A percentile compares a stretch with the other conserved stretches of the same genome.
These are phyloP conservation scores for Pimpla rufipes DNA, from an alignment of 2,888 invertebrate genomes.

Conservation along the genomic window DNA sequence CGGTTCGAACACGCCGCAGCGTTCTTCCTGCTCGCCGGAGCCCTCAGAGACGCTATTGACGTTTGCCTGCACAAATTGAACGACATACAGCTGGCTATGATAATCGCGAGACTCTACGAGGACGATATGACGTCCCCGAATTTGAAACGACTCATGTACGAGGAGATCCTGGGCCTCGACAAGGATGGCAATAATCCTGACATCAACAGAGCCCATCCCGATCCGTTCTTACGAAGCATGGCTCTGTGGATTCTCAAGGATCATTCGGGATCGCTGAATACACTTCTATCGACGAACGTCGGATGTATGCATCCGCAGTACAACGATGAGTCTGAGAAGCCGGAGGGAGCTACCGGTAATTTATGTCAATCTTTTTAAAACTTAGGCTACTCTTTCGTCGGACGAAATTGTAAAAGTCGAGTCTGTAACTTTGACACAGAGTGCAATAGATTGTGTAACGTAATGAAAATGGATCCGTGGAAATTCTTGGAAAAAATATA, in stretches of 20 bases:
- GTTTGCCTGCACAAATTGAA: conserved; percentile 96
- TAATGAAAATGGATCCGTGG: too few relatives aligned
- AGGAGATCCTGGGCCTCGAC: conserved; percentile 91
- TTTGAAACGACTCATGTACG: conserved; percentile 91
- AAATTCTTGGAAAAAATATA: too few relatives aligned
- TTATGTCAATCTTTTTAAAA: background rate
- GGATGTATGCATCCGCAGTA: conserved; percentile 91
- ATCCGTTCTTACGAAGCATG: conserved; percentile 99
- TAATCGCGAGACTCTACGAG: conserved; percentile 96
- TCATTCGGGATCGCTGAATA: conserved; percentile 94
- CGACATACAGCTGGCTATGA: conserved; percentile 97
- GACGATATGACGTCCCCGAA: conserved; percentile 90
- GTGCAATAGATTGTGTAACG: background rate
- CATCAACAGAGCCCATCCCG: conserved; percentile 92
- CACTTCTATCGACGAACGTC: conserved; percentile 92
- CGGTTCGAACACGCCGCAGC: conserved; percentile 99
- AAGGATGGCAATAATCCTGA: conserved; percentile 89
- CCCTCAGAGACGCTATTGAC: conserved; percentile 97
- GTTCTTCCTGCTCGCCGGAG: conserved; percentile 98
- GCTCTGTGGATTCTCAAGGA: conserved; percentile 98
- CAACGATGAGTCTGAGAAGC: conserved; percentile 87
- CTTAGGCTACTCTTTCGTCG: background rate
- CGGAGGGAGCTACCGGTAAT: conserved; percentile 85
- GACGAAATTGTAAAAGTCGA: background rate
- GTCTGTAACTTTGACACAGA: background rate